Percentiles rank a stretch among this genome's conserved stretches.
phyloP scores from a whole-genome alignment of 1,140 invertebrate species.

The Penaeus chinensis region DNA sequence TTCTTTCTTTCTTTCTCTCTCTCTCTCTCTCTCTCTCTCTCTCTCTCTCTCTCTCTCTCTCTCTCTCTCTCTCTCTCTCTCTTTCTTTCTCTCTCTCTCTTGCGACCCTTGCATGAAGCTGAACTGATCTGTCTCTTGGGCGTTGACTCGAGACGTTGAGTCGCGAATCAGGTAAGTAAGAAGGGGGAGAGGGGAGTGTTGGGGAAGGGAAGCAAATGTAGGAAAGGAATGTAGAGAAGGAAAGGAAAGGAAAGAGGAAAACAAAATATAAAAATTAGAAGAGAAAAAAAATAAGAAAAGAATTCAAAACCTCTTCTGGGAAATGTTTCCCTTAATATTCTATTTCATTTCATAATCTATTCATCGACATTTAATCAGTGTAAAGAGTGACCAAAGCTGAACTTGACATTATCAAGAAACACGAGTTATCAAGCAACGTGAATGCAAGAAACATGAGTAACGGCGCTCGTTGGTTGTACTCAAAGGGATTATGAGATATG shows the following conservation, averaged over 20 bases:
- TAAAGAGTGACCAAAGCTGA: too few relatives aligned
- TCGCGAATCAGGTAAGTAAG: not conserved
- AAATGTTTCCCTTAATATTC: too few relatives aligned
- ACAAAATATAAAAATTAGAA: not conserved
- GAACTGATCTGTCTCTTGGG: too few relatives aligned
- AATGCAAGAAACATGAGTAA: too few relatives aligned
- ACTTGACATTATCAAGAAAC: too few relatives aligned
- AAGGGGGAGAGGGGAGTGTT: not conserved
- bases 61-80: slow-evolving; percentile 7
- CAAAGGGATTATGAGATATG: not conserved
- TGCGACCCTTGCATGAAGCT: too few relatives aligned
- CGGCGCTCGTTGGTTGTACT: too few relatives aligned
- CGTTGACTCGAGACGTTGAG: too few relatives aligned
- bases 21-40: slow-evolving; percentile 28
- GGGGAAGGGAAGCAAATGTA: not conserved
- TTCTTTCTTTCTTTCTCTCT: not conserved
- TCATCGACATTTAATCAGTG: too few relatives aligned
- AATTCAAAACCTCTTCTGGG: not conserved
- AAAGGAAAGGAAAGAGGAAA: not conserved
- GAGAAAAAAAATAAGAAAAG: not conserved
- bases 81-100: slow-evolving; percentile 10
- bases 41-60: slow-evolving; percentile 27
- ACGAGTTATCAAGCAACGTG: too few relatives aligned
- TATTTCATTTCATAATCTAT: too few relatives aligned
- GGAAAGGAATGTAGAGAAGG: not conserved